Base-by-base conservation (phyloP, 2,113 vertebrate species). In the Melanocharis versteri region DNA sequence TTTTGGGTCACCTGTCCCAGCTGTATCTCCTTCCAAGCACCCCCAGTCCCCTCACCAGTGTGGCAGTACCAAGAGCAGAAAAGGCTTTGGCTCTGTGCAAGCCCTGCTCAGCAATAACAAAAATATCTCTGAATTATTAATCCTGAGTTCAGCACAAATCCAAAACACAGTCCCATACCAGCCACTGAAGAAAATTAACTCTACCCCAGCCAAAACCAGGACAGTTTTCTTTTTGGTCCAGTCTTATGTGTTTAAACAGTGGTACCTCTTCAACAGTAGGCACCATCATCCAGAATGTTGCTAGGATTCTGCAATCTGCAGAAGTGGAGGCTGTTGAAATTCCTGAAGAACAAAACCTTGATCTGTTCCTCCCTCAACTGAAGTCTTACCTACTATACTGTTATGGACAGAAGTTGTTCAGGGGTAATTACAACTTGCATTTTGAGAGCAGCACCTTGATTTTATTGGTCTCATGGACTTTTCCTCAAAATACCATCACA, bases 391-490 rank as follows among this genome's bases (percentile, higher is more conserved):
- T 70, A 17, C 16, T 66, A 2, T n/a, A 50, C 19, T 75, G 6
- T 27, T 83, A 53, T 15, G 30, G 28, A 56, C 6, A 28, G 45
- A 51, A 69, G 22, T 16, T 61, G 27, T 58, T 31, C 70, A 72
- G 11, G 18, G 5, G 3, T 82, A 68, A 56, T 14, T 39, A 47
- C 22, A 68, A 24, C 39, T 15, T 40, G 21, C 10, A 45, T 62
- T 87, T 91, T 75, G 31, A 70, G 17, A 76, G 22, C 6, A 80
- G 11, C 26, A 79, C 17, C 11, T 83, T 57, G 8, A 44, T 45
- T 30, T 45, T 75, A 9, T 30, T n/a, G 3, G 18, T 69, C 11
- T n/a, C 0, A 0, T 13, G 16, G 48, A 9, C 31, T 40, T 68
- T 81, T 91, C 48, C 61, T 76, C 57, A 69, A 90, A 45, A 39